A percentile compares a stretch with the other conserved stretches of the same genome.
Evolutionary conservation across 2,113 vertebrate species (phyloP).

Genomic region (Parus major): DNA sequence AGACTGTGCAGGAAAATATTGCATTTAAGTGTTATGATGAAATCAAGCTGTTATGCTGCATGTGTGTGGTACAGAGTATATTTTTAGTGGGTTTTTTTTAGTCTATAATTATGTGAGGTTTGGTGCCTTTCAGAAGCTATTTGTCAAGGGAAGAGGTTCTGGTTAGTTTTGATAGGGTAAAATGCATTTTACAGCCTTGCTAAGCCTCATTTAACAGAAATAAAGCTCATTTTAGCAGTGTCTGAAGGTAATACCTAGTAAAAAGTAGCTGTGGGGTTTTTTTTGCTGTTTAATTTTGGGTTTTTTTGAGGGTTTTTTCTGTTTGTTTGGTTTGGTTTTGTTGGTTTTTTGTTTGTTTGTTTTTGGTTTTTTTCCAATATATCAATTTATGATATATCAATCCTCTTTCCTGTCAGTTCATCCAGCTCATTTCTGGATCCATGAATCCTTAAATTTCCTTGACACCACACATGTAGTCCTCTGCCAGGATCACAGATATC

Average conservation of each 20-base stretch:
- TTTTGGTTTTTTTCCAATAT: background rate
- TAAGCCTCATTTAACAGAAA: slow-evolving; percentile 16
- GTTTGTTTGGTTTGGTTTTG: background rate
- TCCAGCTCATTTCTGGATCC: background rate
- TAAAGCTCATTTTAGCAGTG: background rate
- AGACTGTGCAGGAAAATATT: slow-evolving; percentile 43
- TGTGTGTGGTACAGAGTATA: slow-evolving; percentile 66
- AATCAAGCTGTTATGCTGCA: slow-evolving; percentile 60
- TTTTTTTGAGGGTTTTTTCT: no score
- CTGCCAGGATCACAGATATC: background rate
- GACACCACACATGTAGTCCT: background rate
- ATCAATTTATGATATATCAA: background rate
- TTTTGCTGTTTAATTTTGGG: background rate
- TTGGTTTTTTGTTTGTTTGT: no score
- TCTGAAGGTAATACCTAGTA: background rate
- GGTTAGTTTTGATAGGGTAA: slow-evolving; percentile 63
- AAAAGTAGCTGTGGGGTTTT: background rate
- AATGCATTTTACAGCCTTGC: slow-evolving; percentile 39
- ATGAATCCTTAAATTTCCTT: background rate
- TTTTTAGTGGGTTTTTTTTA: slow-evolving; percentile 54
- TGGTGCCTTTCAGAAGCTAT: slow-evolving; percentile 60
- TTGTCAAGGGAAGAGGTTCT: slow-evolving; percentile 68
- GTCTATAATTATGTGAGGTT: slow-evolving; percentile 67
- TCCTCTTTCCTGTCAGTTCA: background rate
- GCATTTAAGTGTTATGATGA: slow-evolving; percentile 49